A percentile compares a stretch with the other conserved stretches of the same genome.
Evolutionary conservation across 2,797 vertebrate species (phyloP).

Genomic region (Lepilemur ruficaudatus): DNA sequence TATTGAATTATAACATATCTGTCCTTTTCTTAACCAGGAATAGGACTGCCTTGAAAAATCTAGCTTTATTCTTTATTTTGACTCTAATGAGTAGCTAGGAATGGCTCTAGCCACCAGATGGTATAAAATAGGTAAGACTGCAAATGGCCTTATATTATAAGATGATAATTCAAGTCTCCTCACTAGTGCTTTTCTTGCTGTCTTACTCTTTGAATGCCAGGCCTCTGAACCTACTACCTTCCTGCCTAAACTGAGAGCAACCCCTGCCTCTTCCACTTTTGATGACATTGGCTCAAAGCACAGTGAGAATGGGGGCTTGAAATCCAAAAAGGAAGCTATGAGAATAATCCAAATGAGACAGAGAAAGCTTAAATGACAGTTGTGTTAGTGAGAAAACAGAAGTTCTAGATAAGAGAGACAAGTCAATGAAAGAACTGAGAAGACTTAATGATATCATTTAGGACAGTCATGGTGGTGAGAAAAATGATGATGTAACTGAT

Average conservation of each 20-base stretch:
- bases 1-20: neutral
- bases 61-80: conserved; percentile 1
- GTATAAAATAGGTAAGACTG: neutral
- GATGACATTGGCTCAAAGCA: neutral
- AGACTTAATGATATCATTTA: neutral
- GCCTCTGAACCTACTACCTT: neutral
- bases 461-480: neutral
- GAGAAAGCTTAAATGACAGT: neutral
- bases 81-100: neutral
- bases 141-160: neutral
- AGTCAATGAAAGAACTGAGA: neutral
- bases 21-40: neutral
- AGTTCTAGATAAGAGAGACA: neutral
- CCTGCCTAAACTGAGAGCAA: neutral
- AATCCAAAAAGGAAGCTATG: neutral
- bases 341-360: neutral
- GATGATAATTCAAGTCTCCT: neutral
- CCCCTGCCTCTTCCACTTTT: neutral
- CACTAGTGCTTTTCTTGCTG: neutral
- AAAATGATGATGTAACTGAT: neutral
- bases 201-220: neutral
- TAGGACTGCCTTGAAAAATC: neutral
- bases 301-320: neutral
- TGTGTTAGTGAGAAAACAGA: neutral
- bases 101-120: neutral